These are phyloP conservation scores for Ctenomys sociabilis DNA, from an alignment of 2,113 vertebrate genomes.

Conservation along the genomic window DNA sequence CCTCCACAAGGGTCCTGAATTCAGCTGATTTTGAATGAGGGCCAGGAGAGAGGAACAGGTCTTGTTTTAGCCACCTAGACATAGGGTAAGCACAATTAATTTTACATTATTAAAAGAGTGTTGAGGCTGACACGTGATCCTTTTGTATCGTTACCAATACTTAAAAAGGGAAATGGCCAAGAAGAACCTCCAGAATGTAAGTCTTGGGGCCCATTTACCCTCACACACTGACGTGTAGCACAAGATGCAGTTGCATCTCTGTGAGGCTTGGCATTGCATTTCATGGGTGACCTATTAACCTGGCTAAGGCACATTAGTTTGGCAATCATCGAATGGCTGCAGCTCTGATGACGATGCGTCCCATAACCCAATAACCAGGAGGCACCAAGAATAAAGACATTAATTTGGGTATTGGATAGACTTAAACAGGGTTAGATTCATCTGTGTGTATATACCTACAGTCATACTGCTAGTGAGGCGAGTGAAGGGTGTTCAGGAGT, in stretches of 20 bases:
- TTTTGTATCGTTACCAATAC: background rate
- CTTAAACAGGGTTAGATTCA: background rate
- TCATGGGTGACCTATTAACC: background rate
- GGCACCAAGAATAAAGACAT: background rate
- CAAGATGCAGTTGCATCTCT: background rate
- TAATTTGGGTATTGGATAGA: background rate
- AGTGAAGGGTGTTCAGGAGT: background rate
- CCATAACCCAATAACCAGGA: background rate
- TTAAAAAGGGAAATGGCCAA: background rate
- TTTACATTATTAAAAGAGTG: background rate
- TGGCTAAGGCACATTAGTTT: background rate
- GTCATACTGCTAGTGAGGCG: rapidly evolving
- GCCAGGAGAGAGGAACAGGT: background rate
- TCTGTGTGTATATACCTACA: background rate
- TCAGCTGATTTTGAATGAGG: background rate
- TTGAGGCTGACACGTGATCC: background rate
- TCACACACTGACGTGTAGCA: background rate
- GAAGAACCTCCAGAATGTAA: background rate
- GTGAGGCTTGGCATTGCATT: background rate
- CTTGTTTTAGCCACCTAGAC: background rate
- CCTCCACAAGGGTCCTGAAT: background rate
- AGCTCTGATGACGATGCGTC: background rate
- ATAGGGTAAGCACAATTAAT: background rate
- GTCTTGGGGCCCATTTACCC: background rate
- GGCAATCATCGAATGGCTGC: background rate